Evolutionary conservation across 2,888 invertebrate species (phyloP).

Genomic region (Melanotus villosus): DNA sequence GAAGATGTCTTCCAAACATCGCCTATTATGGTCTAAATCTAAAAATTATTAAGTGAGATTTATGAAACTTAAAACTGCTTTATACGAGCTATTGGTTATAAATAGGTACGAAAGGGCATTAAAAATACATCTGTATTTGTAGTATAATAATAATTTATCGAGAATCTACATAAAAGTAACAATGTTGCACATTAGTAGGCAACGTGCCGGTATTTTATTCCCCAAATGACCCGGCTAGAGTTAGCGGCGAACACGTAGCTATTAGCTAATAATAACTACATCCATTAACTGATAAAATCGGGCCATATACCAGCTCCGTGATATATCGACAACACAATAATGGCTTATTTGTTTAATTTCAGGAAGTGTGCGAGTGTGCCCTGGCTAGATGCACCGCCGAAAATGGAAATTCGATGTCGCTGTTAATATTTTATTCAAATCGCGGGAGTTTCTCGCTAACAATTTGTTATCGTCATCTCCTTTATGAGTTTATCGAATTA

Average conservation of each 20-base stretch:
- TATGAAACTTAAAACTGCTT: too few relatives aligned
- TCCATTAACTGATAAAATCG: slow-evolving; percentile 45
- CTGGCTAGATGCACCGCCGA: slow-evolving; percentile 14
- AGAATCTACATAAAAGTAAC: slow-evolving; percentile 29
- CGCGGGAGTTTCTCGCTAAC: background rate
- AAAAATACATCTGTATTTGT: background rate
- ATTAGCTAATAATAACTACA: slow-evolving; percentile 44
- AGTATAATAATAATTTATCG: slow-evolving; percentile 3
- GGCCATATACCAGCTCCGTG: slow-evolving; percentile 23
- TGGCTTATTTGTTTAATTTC: slow-evolving; percentile 31
- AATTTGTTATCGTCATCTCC: slow-evolving; percentile 4
- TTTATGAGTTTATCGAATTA: slow-evolving; percentile 11
- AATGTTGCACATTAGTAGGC: slow-evolving; percentile 29
- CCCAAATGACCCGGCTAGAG: slow-evolving; percentile 29
- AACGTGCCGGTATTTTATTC: slow-evolving; percentile 36
- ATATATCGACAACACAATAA: slow-evolving; percentile 31
- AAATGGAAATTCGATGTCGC: slow-evolving; percentile 18
- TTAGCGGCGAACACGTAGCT: slow-evolving; percentile 36
- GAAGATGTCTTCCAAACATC: too few relatives aligned
- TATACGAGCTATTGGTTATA: too few relatives aligned
- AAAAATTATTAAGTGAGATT: too few relatives aligned
- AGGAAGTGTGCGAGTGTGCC: background rate
- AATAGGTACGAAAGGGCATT: too few relatives aligned
- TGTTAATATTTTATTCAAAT: slow-evolving; percentile 20
- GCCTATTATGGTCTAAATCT: too few relatives aligned